Evolutionary conservation across 30 jellyfish, hydroid and myxozoan genomes (phyloP), one percentile per base, ranked within the genome.

Genomic region (Morbakka virulenta): DNA sequence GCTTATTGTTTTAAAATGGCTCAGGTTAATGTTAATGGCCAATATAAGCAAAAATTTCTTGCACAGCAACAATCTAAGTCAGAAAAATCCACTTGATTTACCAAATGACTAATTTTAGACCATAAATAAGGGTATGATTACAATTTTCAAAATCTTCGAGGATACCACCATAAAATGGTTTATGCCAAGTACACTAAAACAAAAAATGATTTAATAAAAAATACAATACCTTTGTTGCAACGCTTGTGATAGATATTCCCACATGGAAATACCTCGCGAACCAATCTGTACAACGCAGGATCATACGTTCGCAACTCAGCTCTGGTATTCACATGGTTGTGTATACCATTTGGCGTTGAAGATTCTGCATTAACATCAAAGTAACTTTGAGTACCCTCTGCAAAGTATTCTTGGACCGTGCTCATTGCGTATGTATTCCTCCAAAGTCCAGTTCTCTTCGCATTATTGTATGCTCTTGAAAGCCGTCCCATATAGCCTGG

Each of bases 321-420:
- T 41, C 96, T 30, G 47, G 96, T 86, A 20, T 86, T 79, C 1
- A 86, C 77, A 12, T 74, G 67, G 74, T 78, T 78, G 52, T 86
- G 96, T 22, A 86, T 28, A 0, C 91, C 91, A 69, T 86, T 50
- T 0, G 96, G 91, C 17, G 87, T 82, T 25, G 79, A 50, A 0
- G 96, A 77, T 35, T 86, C 77, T 17, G 57, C 81, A 49, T 86
- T 86, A 28, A 86, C 96, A 12, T 77, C 62, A 53, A 86, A 86
- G 64, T 67, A 86, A 34, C 92, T 76, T 32, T 86, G 96, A 11
- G 77, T 89, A 4, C 96, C 96, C 67, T 86, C 96, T 20, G 91
- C 96, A 41, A 86, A 76, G 85, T 77, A 86, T 52, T 86, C 96
- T 52, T 76, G 63, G 83, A 84, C 70, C 13, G 96, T 76, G 80